phyloP scores from a whole-genome alignment of 2,113 vertebrate species.

The Microcebus jonahi region DNA sequence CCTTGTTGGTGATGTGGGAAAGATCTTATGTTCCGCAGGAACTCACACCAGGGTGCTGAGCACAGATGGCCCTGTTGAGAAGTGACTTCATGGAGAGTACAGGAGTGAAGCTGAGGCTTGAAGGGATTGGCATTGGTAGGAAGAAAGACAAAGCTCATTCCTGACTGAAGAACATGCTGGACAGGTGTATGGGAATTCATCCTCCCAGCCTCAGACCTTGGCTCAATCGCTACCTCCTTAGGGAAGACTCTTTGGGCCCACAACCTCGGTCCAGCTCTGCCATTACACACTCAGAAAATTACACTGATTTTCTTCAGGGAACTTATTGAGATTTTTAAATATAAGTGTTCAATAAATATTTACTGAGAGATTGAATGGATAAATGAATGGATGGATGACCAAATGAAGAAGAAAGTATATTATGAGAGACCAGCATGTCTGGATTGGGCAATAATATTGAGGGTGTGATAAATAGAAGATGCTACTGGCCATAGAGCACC shows the following conservation, averaged over 20 bases:
- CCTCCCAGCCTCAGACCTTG: accelerated
- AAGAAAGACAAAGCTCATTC: background rate
- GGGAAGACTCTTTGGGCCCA: background rate
- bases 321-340: background rate
- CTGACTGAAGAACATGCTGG: background rate
- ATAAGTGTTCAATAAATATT: background rate
- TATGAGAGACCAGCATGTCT: background rate
- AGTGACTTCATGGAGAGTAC: background rate
- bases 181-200: accelerated
- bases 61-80: background rate
- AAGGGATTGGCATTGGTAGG: background rate
- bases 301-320: background rate
- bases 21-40: background rate
- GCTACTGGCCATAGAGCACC: background rate
- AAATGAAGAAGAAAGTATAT: background rate
- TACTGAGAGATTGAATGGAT: background rate
- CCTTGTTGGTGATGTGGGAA: accelerated
- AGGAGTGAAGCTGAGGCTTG: background rate
- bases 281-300: background rate
- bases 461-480: too few relatives aligned
- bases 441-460: background rate
- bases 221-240: background rate
- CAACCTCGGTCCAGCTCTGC: background rate
- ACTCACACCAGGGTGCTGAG: background rate
- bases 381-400: too few relatives aligned